Base-by-base conservation (phyloP, 92 coral and sea anemone genomes). In the Phenganax marumi region DNA sequence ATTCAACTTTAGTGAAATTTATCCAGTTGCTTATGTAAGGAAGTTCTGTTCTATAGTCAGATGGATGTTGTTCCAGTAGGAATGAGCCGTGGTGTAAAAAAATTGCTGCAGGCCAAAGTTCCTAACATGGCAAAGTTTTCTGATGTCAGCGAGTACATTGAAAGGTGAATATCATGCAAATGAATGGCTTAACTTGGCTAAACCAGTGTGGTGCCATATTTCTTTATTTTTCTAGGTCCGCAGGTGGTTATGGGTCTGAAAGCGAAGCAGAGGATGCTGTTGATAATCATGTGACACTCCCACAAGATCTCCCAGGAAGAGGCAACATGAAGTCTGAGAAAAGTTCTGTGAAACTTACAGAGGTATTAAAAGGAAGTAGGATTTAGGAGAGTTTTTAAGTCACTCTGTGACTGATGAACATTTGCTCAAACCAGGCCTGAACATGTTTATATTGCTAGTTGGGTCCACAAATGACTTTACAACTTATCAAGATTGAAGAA, bases 231-330 rank as follows among this genome's bases (percentile, higher is more conserved):
- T 75, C 68, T 57, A 94, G 98, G 68, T 92, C 91, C 55, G 94
- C 92, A 11, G 86, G 97, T 87, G 98, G 98, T 70, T 94, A 94
- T 92, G 98, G 98, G 6, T 94, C 98, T 26, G 98, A 94, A 81
- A 94, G 98, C 83, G 98, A 94, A 54, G 98, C 92, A 25, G 98
- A 94, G 71, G 98, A 90, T 12, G 84, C 94, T 21, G 85, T 52
- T 21, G 94, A 90, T 75, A 88, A 91, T 33, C 86, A 87, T 3
- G 91, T 94, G 21, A 92, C 90, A 0, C 81, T 94, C 25, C 98
- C 98, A 57, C 98, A 94, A 75, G 76, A 82, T 77, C 80, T 94
- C 10, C 98, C 92, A 3, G 98, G 98, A 52, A 76, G 98, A 81
- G 98, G 98, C 52, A 94, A 94, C 52, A 85, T 89, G 47, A 94